Base-by-base conservation (phyloP, 2,888 invertebrate species). In the Thysanoteuthis rhombus region DNA sequence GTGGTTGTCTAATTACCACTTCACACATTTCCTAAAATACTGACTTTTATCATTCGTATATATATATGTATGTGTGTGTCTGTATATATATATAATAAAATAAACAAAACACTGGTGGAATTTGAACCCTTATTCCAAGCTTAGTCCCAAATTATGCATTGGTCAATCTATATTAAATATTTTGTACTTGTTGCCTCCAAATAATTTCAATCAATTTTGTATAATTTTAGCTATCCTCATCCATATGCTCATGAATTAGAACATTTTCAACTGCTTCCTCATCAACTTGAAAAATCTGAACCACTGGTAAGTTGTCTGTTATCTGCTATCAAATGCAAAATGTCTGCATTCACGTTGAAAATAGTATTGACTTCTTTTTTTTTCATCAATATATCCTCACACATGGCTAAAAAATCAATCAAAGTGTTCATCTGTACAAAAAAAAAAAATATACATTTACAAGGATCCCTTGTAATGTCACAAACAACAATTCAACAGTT, bases 171-270 rank as follows among this genome's bases (percentile, higher is more conserved):
- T 75, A 4, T 19, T n/a, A 75, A 36, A 75, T 75, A 1, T 58
- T n/a, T 75, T 36, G 12, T 4, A 16, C n/a, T 25, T 75, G 12
- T 16, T 36, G n/a, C 25, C 8, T n/a, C 38, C 19, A 38, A 52
- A 28, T 32, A 38, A n/a, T 75, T n/a, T n/a, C 36, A n/a, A 90
- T 92, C 89, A 93, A 19, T 89, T 39, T 58, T 39, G 92, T 93
- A 89, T 75, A n/a, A 22, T 93, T 93, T 93, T 96, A 98, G 98
- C 93, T 98, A 98, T 97, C 98, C 98, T 94, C 99, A 99, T 97
- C 99, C 99, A 0, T 99, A 99, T 97, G 98, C 98, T 96, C 98
- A 98, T 96, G 99, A 99, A 97, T 97, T 99, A 93, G 98, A 98
- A 90, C 97, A 98, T 95, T 99, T 98, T 96, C 97, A 97, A 58